phyloP scores from a whole-genome alignment of 2,888 invertebrate genomes.

The Euspilapteryx auroguttella region DNA sequence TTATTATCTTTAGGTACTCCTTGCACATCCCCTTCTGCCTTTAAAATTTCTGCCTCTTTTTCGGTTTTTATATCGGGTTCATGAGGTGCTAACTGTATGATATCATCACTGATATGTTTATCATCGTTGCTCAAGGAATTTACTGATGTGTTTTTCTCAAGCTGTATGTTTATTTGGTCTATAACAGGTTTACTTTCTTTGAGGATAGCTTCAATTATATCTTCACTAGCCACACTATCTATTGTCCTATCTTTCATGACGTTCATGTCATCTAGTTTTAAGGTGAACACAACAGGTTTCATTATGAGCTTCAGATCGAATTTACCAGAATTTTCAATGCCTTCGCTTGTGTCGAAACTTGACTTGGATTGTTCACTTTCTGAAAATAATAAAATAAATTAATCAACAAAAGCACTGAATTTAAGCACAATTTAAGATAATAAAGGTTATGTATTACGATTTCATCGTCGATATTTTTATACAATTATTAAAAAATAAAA shows the following conservation, averaged over 20 bases:
- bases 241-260: constrained; percentile 16
- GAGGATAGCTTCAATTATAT: constrained; percentile 18
- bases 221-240: constrained; percentile 14
- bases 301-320: constrained; percentile 39
- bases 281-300: constrained; percentile 29
- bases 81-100: neutral
- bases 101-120: neutral
- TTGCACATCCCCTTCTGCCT: neutral
- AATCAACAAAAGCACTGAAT: no score
- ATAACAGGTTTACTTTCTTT: constrained; percentile 28
- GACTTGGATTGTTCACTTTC: no score
- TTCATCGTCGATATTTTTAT: no score
- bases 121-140: neutral
- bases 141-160: neutral
- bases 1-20: neutral
- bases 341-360: no score
- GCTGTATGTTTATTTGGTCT: no score
- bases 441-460: no score
- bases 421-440: no score
- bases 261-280: constrained; percentile 31
- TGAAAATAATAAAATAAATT: no score
- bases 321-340: constrained; percentile 9
- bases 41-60: neutral
- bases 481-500: no score
- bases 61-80: no score